Base-by-base conservation (phyloP, 2,113 vertebrate genomes). In the Microcebus jonahi region DNA sequence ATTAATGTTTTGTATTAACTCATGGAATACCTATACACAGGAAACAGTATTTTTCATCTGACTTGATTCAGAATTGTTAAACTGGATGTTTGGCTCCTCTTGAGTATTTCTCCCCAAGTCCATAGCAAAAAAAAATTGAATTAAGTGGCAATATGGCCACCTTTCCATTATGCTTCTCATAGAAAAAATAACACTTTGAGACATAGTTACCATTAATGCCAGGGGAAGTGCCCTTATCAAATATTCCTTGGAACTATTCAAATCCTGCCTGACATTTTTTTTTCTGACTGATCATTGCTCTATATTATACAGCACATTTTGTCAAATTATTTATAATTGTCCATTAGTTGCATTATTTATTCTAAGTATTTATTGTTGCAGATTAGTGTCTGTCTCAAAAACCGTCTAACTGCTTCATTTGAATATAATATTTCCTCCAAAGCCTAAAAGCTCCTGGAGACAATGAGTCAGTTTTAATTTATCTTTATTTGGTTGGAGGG, bases 61-160 rank as follows among this genome's bases (percentile, higher is more conserved):
- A 77, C 17, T 94, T 94, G 48, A 90, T 55, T 57, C 20, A 71
- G 77, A 90, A 93, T 77, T 71, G 45, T 88, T 90, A 75, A 75
- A 53, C 61, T 84, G 10, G 18, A 63, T 70, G 25, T 53, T 1
- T 84, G 34, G 5, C 17, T 84, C 21, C 42, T 79, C 77, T 83
- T 36, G 13, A 68, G 29, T 4, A 76, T 12, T 4, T 91, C 21
- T 71, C 23, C 14, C 27, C 17, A 55, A 96, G 61, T 55, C 31
- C 6, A 23, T 36, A 70, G 31, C 10, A 36, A 84, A 96, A 96
- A 79, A 57, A 25, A 65, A 75, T 90, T 84, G 53, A 83, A 73
- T 73, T 67, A 68, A 53, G 12, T 48, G 12, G 5, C 27, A 53
- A 39, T 4, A 15, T 73, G n/a, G 68, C 21, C 45, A 34, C 8